Conservation (phyloP, 1,140 invertebrate genomes). For the Watersipora subatra region DNA sequence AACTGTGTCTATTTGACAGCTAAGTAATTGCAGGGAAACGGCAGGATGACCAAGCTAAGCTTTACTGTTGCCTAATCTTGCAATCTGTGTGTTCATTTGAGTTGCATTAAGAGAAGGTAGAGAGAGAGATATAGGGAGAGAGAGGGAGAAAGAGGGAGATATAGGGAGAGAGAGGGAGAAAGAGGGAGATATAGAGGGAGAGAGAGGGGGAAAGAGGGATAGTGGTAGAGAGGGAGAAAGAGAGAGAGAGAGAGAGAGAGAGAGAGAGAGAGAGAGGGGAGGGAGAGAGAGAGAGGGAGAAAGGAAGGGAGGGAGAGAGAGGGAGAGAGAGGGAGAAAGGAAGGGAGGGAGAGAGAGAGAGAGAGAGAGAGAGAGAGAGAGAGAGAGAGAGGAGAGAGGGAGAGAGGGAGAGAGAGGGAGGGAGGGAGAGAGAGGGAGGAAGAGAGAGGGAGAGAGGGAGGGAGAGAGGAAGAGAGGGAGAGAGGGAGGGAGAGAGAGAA, state of each 20-base stretch:
- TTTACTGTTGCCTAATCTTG: too few species aligned
- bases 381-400: background rate
- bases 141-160: too few species aligned
- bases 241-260: background rate
- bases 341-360: slow-evolving; percentile 7
- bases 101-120: too few species aligned
- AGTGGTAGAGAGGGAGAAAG: too few species aligned
- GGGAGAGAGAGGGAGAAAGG: slow-evolving; percentile 2
- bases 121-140: too few species aligned
- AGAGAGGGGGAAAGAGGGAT: too few species aligned
- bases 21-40: too few species aligned
- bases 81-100: too few species aligned
- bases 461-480: background rate
- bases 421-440: background rate
- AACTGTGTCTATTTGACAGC: too few species aligned
- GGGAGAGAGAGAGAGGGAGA: background rate
- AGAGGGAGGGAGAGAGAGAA: slow-evolving; percentile 2
- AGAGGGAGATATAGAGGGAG: too few species aligned
- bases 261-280: slow-evolving; percentile 1
- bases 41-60: too few species aligned
- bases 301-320: slow-evolving; percentile 6
- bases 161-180: too few species aligned
- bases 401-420: background rate
- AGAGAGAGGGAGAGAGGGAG: background rate
- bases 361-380: slow-evolving; percentile 1